Base-by-base conservation (phyloP, 2,113 vertebrate species). In the Thalassoma bifasciatum region DNA sequence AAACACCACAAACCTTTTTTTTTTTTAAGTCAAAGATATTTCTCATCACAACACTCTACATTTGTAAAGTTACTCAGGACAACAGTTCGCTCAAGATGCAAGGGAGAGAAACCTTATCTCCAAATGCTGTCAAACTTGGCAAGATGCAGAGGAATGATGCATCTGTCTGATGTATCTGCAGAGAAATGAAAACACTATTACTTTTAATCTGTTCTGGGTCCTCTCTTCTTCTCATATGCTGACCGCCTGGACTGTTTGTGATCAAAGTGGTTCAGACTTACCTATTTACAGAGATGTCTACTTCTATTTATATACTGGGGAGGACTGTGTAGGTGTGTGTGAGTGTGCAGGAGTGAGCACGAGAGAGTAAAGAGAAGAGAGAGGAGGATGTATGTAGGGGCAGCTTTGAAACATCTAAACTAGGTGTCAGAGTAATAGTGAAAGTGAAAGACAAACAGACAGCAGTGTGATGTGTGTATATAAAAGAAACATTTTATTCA, bases 91-190 rank as follows among this genome's bases (percentile, higher is more conserved):
- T 91, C 81, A 71, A 88, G 90, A 86, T 84, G 86, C 82, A 85
- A 75, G 75, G 87, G 75, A 79, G 87, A 87, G 86, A 90, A 88
- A 83, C 74, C 70, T 90, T 91, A 85, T 73, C 83, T 87, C 86
- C 84, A 30, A 90, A 90, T 88, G 91, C 67, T 86, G 83, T 94
- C 92, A 94, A 82, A 91, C 92, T 81, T 92, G 91, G 87, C 90
- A 93, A 92, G 91, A 92, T 91, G 91, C 89, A 91, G 90, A 86
- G 53, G 86, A 88, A 65, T 92, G 93, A 88, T 92, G 92, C 88
- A 93, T 91, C 90, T 91, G 90, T 92, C 90, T 93, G 93, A 92
- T 87, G 88, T 91, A 93, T 93, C 94, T 95, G 94, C 87, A 92
- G 93, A 93, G 88, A 95, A 92, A 94, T 89, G 16, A 92, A 92